Base-by-base conservation (phyloP, 1,140 invertebrate species). In the Episyrphus balteatus region DNA sequence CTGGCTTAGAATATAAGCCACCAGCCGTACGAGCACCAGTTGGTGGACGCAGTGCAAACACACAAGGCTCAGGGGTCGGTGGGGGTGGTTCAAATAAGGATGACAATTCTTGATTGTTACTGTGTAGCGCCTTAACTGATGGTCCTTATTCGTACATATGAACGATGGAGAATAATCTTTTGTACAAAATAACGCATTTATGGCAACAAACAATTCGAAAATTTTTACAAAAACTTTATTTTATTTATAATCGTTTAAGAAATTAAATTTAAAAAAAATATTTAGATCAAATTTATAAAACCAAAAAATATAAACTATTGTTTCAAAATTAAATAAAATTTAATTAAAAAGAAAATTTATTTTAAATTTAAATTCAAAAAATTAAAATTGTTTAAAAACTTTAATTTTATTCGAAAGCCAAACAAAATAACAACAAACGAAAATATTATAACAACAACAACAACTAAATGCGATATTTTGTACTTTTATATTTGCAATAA, bases 61-160 rank as follows among this genome's bases (percentile, higher is more conserved):
- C 63, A 55, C 73, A 75, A 59, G 73, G 72, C 11, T 71, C 72
- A 52, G 73, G 73, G 47, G 75, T 73, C 52, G 73, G 73, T 46
- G 74, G 73, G 42, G 74, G 74, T 52, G 74, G 74, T 50, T 70
- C 74, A 36, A 79, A 79, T 66, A 91, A 91, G 69, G 88, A 92
- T 70, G 88, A 92, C 72, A 89, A 89, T 73, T 93, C 90, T 82
- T 93, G 90, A 93, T 90, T 93, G 81, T 86, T 94, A 83, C 84
- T 94, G 76, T 93, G 91, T 91, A 93, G 90, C 86, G 89, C 90
- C 83, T 88, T 94, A 79, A 95, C 90, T 61, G 90, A 95, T 75
- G 76, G 76, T 65, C 76, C 76, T 73, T 78, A 78, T 73, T 78
- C 76, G 71, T 78, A 78, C 73, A 78, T 78, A 68, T 78, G 75